Evolutionary conservation across 2,888 invertebrate genomes (phyloP), one percentile per base, ranked within the genome.

Genomic region (Chrysotoxum bicinctum): DNA sequence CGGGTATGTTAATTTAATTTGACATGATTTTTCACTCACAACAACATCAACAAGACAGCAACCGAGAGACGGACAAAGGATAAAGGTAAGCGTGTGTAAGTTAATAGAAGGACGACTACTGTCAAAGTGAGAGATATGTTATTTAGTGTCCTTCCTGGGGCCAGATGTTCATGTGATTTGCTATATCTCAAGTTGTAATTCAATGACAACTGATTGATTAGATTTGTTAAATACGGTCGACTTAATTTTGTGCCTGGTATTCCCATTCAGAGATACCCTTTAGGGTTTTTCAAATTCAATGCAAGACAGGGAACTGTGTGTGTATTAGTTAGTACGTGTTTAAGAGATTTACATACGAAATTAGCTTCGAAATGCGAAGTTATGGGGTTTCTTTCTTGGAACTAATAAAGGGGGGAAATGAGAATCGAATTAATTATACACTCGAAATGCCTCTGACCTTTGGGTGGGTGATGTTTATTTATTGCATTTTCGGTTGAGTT

Each of bases 21-120:
- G 79, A 84, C 83, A 84, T 84, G 83, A 84, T 84, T 84, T 84
- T 84, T 84, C 83, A 84, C 83, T 84, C 79, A 69, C 35, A 32
- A 43, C 54, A 62, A 60, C n/a, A 60, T 26, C 62, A 40, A 26
- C 26, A 30, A 7, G 7, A 45, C 14, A 12, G 14, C 21, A 14
- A 45, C 9, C 6, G 3, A 14, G 8, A 3, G 19, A 45, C 5
- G 19, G n/a, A 14, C 19, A 30, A 37, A 50, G 21, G 54, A 16
- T 14, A 21, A 30, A 30, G 30, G 35, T 21, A 43, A 3, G 3
- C 32, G 10, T 10, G 52, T 8, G 43, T 30, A 19, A 32, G 30
- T 62, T 43, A 37, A 45, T 48, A 66, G 32, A 66, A 14, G 56
- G 37, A 48, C 66, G 16, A 58, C 32, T 70, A 52, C 45, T 77